A percentile compares a stretch with the other conserved stretches of the same genome.
Conservation (phyloP, 2,888 invertebrate genomes). For the Lamellibrachia columna region DNA sequence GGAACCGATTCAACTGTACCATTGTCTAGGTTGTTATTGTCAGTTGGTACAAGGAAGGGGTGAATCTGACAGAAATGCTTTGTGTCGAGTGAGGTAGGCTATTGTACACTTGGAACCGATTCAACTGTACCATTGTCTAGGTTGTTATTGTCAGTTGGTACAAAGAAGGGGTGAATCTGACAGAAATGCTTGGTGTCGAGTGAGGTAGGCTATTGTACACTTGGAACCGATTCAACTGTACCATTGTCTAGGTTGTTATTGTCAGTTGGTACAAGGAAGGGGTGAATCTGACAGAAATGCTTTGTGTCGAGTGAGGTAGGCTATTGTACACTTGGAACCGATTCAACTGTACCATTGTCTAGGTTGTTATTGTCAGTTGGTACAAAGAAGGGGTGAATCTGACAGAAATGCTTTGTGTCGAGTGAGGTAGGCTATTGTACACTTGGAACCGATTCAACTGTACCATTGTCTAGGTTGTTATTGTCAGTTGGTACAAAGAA, state of each 20-base stretch:
- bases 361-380: too few relatives aligned
- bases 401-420: not conserved
- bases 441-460: not conserved
- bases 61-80: slow-evolving; percentile 8
- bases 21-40: too few relatives aligned
- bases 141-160: too few relatives aligned
- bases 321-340: not conserved
- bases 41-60: not conserved
- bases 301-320: not conserved
- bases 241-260: too few relatives aligned
- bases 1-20: not conserved
- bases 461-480: too few relatives aligned
- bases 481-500: too few relatives aligned
- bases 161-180: not conserved
- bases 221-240: not conserved
- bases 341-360: not conserved
- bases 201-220: too few relatives aligned
- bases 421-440: not conserved
- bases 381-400: not conserved
- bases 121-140: not conserved
- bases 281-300: slow-evolving; percentile 7
- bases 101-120: not conserved
- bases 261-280: not conserved
- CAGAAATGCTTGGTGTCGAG: not conserved
- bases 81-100: not conserved